These are phyloP conservation scores for Cataglyphis livida DNA, from an alignment of 2,888 invertebrate species.

Conservation along the genomic window DNA sequence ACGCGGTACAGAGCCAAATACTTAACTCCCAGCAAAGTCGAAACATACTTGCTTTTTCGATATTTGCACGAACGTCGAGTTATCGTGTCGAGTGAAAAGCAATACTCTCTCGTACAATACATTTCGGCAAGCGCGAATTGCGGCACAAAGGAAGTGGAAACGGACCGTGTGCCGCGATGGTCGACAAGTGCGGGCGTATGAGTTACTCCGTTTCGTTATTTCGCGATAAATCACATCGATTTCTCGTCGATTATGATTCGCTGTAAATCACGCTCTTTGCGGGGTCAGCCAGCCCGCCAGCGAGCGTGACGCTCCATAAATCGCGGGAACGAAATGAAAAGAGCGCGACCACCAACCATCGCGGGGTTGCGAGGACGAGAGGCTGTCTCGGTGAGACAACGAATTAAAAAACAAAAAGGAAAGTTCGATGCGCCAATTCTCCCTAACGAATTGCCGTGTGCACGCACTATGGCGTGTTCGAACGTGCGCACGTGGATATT, in stretches of 20 bases:
- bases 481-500: neutral
- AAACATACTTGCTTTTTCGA: constrained; percentile 17
- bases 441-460: constrained; percentile 58
- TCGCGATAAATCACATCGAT: constrained; percentile 80
- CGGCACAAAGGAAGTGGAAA: constrained; percentile 52
- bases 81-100: constrained; percentile 2
- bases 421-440: constrained; percentile 63
- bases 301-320: constrained; percentile 73
- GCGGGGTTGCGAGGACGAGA: neutral
- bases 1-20: constrained; percentile 10
- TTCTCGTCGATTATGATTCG: constrained; percentile 80
- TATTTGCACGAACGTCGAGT: constrained; percentile 43
- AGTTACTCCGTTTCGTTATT: constrained; percentile 72
- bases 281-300: constrained; percentile 36
- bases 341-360: constrained; percentile 25
- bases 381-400: constrained; percentile 47
- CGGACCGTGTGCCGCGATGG: constrained; percentile 24
- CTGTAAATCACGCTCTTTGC: constrained; percentile 76
- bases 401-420: constrained; percentile 64
- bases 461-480: constrained; percentile 19
- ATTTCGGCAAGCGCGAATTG: constrained; percentile 33
- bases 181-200: constrained; percentile 13
- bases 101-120: constrained; percentile 24
- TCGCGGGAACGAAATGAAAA: constrained; percentile 76
- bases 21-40: constrained; percentile 14